These are phyloP conservation scores for Orthosia gothica DNA, from an alignment of 2,888 invertebrate genomes.

Conservation along the genomic window DNA sequence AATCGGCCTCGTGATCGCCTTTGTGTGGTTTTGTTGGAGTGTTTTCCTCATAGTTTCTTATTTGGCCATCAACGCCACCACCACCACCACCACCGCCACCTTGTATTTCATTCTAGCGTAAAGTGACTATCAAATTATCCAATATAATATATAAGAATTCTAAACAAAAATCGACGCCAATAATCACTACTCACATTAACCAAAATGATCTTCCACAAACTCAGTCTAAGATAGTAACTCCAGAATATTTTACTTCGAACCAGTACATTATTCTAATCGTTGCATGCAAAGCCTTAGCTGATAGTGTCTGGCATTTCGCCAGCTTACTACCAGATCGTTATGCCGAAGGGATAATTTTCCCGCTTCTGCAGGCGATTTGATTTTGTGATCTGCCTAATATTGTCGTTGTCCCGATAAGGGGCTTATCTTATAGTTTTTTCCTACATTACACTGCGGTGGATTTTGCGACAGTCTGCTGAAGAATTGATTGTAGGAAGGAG, in stretches of 20 bases:
- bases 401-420: conserved; percentile 71
- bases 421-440: conserved; percentile 70
- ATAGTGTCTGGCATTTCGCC: conserved; percentile 74
- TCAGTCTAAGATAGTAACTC: conserved; percentile 40
- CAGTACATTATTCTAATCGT: conserved; percentile 76
- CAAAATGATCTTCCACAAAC: conserved; percentile 36
- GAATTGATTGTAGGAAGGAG: conserved; percentile 32
- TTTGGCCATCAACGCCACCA: too few relatives aligned
- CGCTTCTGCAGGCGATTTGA: conserved; percentile 76
- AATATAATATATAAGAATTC: neutral
- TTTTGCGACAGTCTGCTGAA: conserved; percentile 16
- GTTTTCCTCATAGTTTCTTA: too few relatives aligned
- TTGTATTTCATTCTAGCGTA: neutral
- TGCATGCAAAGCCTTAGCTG: conserved; percentile 66
- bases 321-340: conserved; percentile 68
- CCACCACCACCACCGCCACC: too few relatives aligned
- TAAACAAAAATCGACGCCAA: neutral
- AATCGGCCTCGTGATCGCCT: too few relatives aligned
- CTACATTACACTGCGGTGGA: conserved; percentile 58
- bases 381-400: conserved; percentile 77
- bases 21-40: too few relatives aligned
- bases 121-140: neutral
- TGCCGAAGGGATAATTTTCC: conserved; percentile 74
- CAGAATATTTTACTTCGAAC: conserved; percentile 66
- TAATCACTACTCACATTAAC: conserved; percentile 13